Conservation (phyloP, 1,140 invertebrate genomes). For the Thereuonema tuberculata region DNA sequence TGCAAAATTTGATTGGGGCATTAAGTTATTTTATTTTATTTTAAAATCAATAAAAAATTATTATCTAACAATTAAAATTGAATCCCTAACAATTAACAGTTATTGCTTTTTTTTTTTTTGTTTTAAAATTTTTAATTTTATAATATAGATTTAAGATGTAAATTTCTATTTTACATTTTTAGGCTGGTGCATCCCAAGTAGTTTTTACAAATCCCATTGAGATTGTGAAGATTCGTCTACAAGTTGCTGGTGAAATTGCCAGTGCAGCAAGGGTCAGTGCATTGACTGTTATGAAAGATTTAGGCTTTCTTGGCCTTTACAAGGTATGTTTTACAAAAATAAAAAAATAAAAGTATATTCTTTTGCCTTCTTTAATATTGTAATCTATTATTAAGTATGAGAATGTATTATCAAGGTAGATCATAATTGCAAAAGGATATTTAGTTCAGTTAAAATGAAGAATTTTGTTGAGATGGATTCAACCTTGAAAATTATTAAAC, state of each 20-base stretch:
- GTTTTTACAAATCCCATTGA: slow-evolving; percentile 98
- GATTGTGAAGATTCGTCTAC: slow-evolving; percentile 97
- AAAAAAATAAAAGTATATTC: not conserved
- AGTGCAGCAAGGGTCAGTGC: slow-evolving; percentile 63
- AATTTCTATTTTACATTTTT: slow-evolving; percentile 12
- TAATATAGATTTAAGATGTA: too few relatives aligned
- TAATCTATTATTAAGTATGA: not conserved
- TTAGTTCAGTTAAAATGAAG: too few relatives aligned
- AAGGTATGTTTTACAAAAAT: slow-evolving; percentile 48
- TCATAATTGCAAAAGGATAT: not conserved
- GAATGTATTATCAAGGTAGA: not conserved
- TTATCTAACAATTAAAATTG: too few relatives aligned
- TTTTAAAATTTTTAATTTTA: too few relatives aligned
- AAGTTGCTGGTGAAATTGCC: slow-evolving; percentile 95
- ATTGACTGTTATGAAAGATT: slow-evolving; percentile 71
- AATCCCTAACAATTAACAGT: too few relatives aligned
- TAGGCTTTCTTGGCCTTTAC: slow-evolving; percentile 87
- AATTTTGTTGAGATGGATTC: too few relatives aligned
- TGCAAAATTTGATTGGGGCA: too few relatives aligned
- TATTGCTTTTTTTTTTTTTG: too few relatives aligned
- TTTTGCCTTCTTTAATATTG: not conserved
- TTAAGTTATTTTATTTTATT: too few relatives aligned
- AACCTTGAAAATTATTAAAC: too few relatives aligned
- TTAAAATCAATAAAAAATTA: too few relatives aligned
- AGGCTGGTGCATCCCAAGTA: slow-evolving; percentile 83